A percentile compares a stretch with the other conserved stretches of the same genome.
Evolutionary conservation across 1,140 invertebrate genomes (phyloP).

Genomic region (Drosophila athabasca): DNA sequence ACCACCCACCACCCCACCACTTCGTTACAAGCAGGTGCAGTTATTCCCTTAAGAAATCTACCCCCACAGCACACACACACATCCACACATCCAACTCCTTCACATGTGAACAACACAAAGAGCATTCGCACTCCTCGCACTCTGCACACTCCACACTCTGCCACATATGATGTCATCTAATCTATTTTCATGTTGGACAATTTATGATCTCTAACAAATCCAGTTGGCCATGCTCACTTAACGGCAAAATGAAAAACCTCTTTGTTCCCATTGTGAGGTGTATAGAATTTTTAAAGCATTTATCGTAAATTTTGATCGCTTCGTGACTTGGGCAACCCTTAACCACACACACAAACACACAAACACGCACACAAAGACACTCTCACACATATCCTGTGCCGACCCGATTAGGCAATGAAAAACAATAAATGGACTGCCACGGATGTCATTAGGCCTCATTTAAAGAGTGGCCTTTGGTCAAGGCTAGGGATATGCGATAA

Average conservation of each 20-base stretch:
- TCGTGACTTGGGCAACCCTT: conserved; percentile 68
- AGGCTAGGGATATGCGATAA: not conserved
- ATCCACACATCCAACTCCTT: conserved; percentile 51
- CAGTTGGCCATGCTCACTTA: conserved; percentile 80
- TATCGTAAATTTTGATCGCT: conserved; percentile 82
- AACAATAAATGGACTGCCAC: conserved; percentile 75
- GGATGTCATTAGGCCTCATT: conserved; percentile 78
- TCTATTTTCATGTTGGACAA: conserved; percentile 63
- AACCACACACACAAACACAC: conserved; percentile 43
- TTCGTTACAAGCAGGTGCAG: conserved; percentile 73
- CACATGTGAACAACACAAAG: conserved; percentile 55
- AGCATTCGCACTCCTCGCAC: not conserved
- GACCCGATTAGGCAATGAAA: conserved; percentile 74
- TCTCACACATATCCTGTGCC: conserved; percentile 12
- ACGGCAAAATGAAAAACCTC: conserved; percentile 69
- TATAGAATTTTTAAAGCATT: conserved; percentile 81
- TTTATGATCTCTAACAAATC: conserved; percentile 82
- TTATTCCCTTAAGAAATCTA: conserved; percentile 62
- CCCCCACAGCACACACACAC: conserved; percentile 1
- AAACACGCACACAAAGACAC: conserved; percentile 34
- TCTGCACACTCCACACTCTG: not conserved
- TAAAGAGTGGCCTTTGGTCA: conserved; percentile 61
- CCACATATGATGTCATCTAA: conserved; percentile 66
- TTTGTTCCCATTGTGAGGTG: conserved; percentile 55
- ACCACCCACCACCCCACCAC: not conserved